Conservation (phyloP, 2,113 vertebrate species). For the Tachysurus fulvidraco region DNA sequence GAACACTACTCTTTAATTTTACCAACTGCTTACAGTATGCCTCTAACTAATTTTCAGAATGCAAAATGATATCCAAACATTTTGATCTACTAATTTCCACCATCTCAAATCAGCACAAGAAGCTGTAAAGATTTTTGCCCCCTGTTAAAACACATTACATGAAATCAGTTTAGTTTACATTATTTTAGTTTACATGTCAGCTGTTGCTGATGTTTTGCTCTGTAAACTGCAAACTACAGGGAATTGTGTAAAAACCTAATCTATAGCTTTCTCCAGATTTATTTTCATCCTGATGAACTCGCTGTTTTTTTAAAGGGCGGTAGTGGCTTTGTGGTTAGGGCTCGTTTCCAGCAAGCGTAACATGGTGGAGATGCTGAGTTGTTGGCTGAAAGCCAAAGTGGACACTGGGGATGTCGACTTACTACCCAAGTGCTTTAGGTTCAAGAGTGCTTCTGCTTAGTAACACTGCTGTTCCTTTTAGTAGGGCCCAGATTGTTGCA, state of each 20-base stretch:
- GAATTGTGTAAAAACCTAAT: neutral
- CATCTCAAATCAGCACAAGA: neutral
- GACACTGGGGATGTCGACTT: slow-evolving; percentile 31
- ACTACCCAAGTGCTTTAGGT: slow-evolving; percentile 19
- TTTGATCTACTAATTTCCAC: neutral
- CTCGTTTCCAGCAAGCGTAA: slow-evolving; percentile 11
- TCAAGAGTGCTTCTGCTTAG: slow-evolving; percentile 23
- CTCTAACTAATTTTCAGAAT: neutral
- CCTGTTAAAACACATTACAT: neutral
- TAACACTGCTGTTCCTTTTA: neutral
- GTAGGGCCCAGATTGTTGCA: slow-evolving; percentile 10
- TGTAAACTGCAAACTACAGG: neutral
- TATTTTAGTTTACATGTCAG: slow-evolving; percentile 1
- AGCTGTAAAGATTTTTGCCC: neutral
- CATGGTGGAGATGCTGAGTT: slow-evolving; percentile 12
- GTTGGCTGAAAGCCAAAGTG: slow-evolving; percentile 28
- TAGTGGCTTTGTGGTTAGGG: slow-evolving; percentile 1
- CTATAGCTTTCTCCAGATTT: neutral
- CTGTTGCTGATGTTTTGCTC: neutral
- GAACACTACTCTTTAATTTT: neutral
- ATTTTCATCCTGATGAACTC: slow-evolving; percentile 21
- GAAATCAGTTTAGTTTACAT: slow-evolving; percentile 2
- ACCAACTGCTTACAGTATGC: neutral
- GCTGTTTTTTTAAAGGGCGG: slow-evolving; percentile 14
- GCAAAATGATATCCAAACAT: neutral